Evolutionary conservation across 2,113 vertebrate genomes (phyloP).

Genomic region (Pseudorhombus dupliciocellatus): DNA sequence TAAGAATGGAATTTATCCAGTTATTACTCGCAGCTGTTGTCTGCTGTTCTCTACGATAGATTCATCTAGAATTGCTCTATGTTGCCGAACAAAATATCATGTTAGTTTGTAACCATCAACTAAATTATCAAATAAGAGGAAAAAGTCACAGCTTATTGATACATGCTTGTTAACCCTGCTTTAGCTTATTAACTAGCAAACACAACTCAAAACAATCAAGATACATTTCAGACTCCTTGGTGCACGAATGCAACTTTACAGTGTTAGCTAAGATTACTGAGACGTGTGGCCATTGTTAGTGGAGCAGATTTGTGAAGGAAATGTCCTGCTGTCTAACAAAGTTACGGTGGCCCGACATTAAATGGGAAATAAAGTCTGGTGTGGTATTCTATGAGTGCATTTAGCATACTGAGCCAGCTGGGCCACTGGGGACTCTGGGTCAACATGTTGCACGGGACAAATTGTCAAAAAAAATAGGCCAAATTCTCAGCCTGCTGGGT

Average conservation of each 20-base stretch:
- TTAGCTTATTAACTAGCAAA: conserved; percentile 17
- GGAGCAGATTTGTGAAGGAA: not conserved
- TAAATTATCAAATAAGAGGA: conserved; percentile 1
- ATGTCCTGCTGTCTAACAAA: too few relatives aligned
- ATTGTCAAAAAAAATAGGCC: not conserved
- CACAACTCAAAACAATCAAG: not conserved
- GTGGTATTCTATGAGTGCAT: not conserved
- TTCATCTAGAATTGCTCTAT: too few relatives aligned
- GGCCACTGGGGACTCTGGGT: conserved; percentile 14
- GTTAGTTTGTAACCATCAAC: too few relatives aligned
- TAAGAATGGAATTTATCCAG: not conserved
- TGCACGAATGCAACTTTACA: not conserved
- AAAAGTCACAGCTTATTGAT: not conserved
- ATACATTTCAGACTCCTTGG: not conserved
- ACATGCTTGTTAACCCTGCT: not conserved
- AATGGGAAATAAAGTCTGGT: not conserved
- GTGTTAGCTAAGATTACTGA: too few relatives aligned
- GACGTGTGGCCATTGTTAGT: too few relatives aligned
- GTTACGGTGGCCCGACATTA: too few relatives aligned
- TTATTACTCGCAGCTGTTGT: not conserved
- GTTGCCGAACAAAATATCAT: not conserved
- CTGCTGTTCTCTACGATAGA: not conserved
- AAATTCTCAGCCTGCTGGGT: conserved; percentile 42
- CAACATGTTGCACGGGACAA: not conserved
- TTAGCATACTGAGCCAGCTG: not conserved